Evolutionary conservation across 2,113 vertebrate species (phyloP).

Genomic region (Procavia capensis): DNA sequence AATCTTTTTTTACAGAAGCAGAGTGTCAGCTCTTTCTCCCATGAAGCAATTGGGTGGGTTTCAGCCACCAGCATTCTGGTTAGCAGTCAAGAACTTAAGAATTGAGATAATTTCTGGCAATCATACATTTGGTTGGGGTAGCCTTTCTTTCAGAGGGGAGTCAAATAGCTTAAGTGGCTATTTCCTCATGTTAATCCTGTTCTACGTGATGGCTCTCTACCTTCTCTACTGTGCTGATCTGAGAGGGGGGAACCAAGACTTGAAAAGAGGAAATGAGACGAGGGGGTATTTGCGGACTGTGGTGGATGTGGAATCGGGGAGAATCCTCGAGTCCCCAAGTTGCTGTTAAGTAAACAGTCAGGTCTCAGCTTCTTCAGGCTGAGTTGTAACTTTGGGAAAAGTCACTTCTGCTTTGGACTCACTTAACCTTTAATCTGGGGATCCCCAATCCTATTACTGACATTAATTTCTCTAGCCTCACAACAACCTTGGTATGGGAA

Average conservation of each 20-base stretch:
- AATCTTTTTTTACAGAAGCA: neutral
- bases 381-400: slow-evolving; percentile 57
- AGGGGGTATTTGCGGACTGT: slow-evolving; percentile 76
- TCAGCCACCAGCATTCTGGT: neutral
- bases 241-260: slow-evolving; percentile 72
- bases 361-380: slow-evolving; percentile 36
- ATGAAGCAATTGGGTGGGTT: neutral
- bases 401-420: slow-evolving; percentile 80
- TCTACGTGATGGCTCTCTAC: slow-evolving; percentile 49
- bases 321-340: slow-evolving; percentile 75
- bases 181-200: slow-evolving; percentile 68
- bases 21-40: neutral
- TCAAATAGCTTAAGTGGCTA: neutral
- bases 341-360: slow-evolving; percentile 57
- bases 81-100: neutral
- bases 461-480: slow-evolving; percentile 71
- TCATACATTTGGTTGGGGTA: slow-evolving; percentile 31
- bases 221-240: neutral
- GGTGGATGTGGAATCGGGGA: slow-evolving; percentile 72
- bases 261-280: slow-evolving; percentile 80
- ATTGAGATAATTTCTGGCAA: neutral
- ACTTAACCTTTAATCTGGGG: slow-evolving; percentile 82
- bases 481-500: slow-evolving; percentile 69
- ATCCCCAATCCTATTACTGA: slow-evolving; percentile 77
- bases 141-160: slow-evolving; percentile 6